Evolutionary conservation across 2,888 invertebrate genomes (phyloP), one percentile per base, ranked within the genome.

Genomic region (Nebria salina): DNA sequence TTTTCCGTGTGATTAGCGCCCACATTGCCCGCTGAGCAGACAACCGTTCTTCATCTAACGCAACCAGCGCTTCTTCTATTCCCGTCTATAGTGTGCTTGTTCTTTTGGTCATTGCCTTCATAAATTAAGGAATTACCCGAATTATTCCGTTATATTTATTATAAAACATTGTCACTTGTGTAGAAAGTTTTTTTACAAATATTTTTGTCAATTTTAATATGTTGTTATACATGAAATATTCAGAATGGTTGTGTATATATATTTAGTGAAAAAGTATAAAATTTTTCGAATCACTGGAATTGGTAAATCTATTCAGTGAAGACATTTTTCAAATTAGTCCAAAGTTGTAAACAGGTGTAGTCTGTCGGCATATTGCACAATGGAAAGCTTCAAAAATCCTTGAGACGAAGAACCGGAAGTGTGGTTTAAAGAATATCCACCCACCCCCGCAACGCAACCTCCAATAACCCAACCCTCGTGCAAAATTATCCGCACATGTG

Each of bases 1-100:
- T 76, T 76, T 78, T 64, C 72, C 70, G 65, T 65, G 81, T 76
- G 81, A 81, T 81, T 81, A 76, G 75, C 75, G 65, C 81, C 81
- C 54, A 81, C 81, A 75, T 41, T 41, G 20, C 77, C 68, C 72
- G 77, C 77, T 77, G 77, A 25, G 77, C 43, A 65, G 64, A 73
- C 79, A 79, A 74, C 15, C 26, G 68, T 68, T 68, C 68, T 68
- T 68, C 54, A 54, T 54, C 34, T 11, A 54, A 54, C 54, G 54
- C 8, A 34, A 34, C 34, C 34, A 11, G 54, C 8, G 54, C 54
- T 13, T 54, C 8, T 54, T 54, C 54, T 54, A 54, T 54, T 54
- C 7, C 13, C 54, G 25, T 70, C 25, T 70, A 9, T 20, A 70
- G 15, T 66, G 15, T 70, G 13, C 15, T 70, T 70, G 25, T 70